A percentile compares a stretch with the other conserved stretches of the same genome.
Evolutionary conservation across 2,113 vertebrate species (phyloP).

Genomic region (Mormoops blainvillei): DNA sequence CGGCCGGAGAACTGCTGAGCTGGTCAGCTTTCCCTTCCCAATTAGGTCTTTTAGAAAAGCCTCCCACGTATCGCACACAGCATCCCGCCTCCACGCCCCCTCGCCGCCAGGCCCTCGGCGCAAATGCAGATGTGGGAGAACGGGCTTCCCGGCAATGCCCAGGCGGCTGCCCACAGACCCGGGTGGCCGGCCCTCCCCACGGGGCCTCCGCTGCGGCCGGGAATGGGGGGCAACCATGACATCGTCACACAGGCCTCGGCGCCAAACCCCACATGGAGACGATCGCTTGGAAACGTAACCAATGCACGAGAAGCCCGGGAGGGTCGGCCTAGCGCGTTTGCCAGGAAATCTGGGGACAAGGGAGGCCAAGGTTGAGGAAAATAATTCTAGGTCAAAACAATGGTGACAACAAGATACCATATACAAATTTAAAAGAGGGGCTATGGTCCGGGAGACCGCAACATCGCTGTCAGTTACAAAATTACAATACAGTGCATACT

Average conservation of each 20-base stretch:
- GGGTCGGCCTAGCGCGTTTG: not conserved
- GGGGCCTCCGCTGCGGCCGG: not conserved
- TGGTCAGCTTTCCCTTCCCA: slow-evolving; percentile 28
- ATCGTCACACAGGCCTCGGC: not conserved
- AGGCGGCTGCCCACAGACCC: not conserved
- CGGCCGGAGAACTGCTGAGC: slow-evolving; percentile 53
- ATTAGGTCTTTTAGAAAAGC: not conserved
- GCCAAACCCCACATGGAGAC: not conserved
- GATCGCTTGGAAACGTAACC: not conserved
- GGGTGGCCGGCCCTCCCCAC: too few species aligned
- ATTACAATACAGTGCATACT: not conserved
- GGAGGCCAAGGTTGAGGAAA: not conserved
- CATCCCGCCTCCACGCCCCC: not conserved
- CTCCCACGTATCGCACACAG: not conserved
- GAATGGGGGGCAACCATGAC: not conserved
- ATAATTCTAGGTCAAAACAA: not conserved
- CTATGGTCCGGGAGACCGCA: not conserved
- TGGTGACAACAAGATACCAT: not conserved
- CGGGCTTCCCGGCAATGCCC: not conserved
- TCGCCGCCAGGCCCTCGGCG: too few species aligned
- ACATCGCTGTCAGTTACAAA: not conserved
- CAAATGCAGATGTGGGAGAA: not conserved
- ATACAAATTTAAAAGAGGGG: not conserved
- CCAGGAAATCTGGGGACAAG: not conserved
- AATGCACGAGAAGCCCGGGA: not conserved